Percentiles rank a stretch among this genome's conserved stretches.
These are phyloP conservation scores for Leptopilina clavipes DNA, from an alignment of 1,140 invertebrate species.

Conservation along the genomic window DNA sequence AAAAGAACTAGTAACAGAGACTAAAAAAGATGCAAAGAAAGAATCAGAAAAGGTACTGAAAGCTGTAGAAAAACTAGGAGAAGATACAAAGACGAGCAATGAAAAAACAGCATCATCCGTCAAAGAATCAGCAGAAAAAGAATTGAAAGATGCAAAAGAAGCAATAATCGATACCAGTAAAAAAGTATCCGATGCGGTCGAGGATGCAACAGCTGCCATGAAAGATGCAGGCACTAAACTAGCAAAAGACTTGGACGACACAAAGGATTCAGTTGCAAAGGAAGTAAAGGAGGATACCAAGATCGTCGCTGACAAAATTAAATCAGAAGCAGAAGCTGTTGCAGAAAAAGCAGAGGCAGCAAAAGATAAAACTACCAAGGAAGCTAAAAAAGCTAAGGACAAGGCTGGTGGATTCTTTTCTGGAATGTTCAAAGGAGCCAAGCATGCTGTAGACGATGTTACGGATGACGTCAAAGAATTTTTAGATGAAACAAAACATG, in stretches of 20 bases:
- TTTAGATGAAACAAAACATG: conserved; percentile 53
- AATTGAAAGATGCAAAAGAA: conserved; percentile 29
- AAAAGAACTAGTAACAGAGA: conserved; percentile 49
- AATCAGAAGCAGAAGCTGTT: neutral
- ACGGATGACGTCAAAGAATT: conserved; percentile 62
- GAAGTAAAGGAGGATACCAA: conserved; percentile 50
- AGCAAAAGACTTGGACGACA: neutral
- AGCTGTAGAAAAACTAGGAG: neutral
- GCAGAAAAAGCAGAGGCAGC: conserved; percentile 11
- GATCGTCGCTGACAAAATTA: neutral
- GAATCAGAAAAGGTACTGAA: neutral
- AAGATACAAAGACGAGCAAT: neutral
- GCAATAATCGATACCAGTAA: neutral
- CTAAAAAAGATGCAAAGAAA: conserved; percentile 3
- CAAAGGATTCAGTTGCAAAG: conserved; percentile 43
- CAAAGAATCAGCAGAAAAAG: neutral
- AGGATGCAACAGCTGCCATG: conserved; percentile 24
- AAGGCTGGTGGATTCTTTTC: conserved; percentile 50
- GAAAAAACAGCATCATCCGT: neutral
- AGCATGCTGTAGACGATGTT: conserved; percentile 62
- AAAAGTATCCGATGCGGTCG: neutral
- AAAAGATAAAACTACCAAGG: conserved; percentile 50
- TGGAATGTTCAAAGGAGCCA: conserved; percentile 62
- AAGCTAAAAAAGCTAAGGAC: conserved; percentile 60
- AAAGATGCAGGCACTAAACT: conserved; percentile 38